phyloP scores from a whole-genome alignment of 2,797 vertebrate species.

The Remorina albescens region DNA sequence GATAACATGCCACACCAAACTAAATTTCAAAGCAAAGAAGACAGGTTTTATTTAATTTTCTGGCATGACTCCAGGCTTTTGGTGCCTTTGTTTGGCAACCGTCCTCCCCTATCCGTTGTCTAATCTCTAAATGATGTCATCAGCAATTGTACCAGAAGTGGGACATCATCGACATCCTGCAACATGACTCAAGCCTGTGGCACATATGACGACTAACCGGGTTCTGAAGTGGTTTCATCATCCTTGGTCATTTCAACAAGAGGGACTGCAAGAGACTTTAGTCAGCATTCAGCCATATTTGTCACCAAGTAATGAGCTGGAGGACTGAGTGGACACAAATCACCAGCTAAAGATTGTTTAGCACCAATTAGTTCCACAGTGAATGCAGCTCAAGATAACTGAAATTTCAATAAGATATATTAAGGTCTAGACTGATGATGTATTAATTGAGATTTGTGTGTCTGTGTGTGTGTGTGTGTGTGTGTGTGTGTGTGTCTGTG shows the following conservation, averaged over 20 bases:
- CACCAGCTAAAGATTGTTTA: conserved; percentile 64
- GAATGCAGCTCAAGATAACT: conserved; percentile 50
- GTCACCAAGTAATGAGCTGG: conserved; percentile 60
- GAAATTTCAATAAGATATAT: conserved; percentile 54
- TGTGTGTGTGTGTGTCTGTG: background rate
- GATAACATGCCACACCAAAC: conserved; percentile 47
- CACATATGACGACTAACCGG: conserved; percentile 32
- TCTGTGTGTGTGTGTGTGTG: background rate
- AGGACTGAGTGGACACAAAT: conserved; percentile 65
- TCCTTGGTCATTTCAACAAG: conserved; percentile 51
- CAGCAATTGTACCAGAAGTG: conserved; percentile 61
- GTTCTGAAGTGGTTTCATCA: conserved; percentile 60
- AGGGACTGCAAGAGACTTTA: conserved; percentile 51
- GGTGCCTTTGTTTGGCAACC: conserved; percentile 53
- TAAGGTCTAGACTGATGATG: conserved; percentile 28
- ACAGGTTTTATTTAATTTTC: conserved; percentile 49
- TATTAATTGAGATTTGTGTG: conserved; percentile 57
- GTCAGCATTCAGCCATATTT: conserved; percentile 58
- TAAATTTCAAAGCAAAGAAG: conserved; percentile 47
- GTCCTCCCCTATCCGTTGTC: conserved; percentile 41
- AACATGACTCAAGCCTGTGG: conserved; percentile 68
- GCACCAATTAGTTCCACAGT: conserved; percentile 65
- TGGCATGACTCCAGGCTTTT: conserved; percentile 25
- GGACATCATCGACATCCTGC: conserved; percentile 61
- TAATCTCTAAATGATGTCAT: conserved; percentile 71